Evolutionary conservation across 1,140 invertebrate genomes (phyloP), one percentile per base, ranked within the genome.

Genomic region (Mamestra configurata): DNA sequence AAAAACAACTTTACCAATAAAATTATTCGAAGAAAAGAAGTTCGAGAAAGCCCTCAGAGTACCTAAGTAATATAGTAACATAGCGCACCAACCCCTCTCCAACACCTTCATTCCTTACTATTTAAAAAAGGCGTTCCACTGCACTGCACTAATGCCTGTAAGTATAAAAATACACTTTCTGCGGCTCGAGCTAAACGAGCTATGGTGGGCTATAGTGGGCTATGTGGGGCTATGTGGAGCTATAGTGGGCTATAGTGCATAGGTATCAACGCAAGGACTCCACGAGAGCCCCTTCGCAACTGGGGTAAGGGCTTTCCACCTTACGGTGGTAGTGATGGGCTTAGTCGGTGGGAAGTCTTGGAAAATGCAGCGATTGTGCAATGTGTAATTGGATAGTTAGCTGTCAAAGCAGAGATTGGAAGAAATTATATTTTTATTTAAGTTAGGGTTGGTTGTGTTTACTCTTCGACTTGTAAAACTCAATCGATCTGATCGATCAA

Each of bases 251-350:
- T 75, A 75, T 75, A 27, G 31, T 40, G 53, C 55, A 46, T 64
- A 76, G 73, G 73, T 76, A 76, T 49, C 73, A 31, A 22, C 57
- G 57, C 53, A 61, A 79, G 77, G 77, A 79, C 77, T 71, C 43
- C 15, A 27, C 15, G 31, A 71, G 77, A 71, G 77, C 66, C 77
- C 73, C 70, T 71, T 68, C 55, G 40, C 77, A 79, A 79, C 68
- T 79, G 57, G 77, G 77, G 66, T 79, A 79, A 79, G 77, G 77
- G 77, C 68, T 79, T 79, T 79, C 68, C 27, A 79, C 53, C 40
- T 76, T 76, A 57, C 10, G 22, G 24, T 35, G 18, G 1, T 79
- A 79, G 77, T 18, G 68, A 79, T 61, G 77, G 43, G 68, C 51
- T 10, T 1, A 8, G 35, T 18, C 10, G 7, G 35, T 40, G 7